Evolutionary conservation across 1,140 invertebrate species (phyloP).

Genomic region (Cryptotermes secundus): DNA sequence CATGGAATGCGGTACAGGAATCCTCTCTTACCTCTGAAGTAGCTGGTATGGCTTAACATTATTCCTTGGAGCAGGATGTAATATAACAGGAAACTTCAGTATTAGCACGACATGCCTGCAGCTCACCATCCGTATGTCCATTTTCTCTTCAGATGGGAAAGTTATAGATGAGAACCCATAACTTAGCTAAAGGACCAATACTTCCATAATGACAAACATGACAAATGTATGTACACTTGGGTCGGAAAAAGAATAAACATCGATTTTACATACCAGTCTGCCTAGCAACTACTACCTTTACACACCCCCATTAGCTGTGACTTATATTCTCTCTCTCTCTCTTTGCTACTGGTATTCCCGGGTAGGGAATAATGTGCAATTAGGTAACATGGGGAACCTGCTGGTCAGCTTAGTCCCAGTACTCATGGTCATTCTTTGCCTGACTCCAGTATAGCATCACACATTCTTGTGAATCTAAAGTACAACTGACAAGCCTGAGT

Average conservation of each 20-base stretch:
- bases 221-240: too few relatives aligned
- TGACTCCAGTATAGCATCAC: neutral
- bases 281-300: too few relatives aligned
- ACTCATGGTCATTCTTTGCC: too few relatives aligned
- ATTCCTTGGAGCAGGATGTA: neutral
- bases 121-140: neutral
- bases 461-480: neutral
- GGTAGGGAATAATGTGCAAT: too few relatives aligned
- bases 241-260: too few relatives aligned
- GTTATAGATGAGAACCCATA: neutral
- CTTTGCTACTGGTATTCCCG: too few relatives aligned
- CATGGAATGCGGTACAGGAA: conserved; percentile 26
- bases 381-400: too few relatives aligned
- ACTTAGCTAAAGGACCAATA: neutral
- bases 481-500: neutral
- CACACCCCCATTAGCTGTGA: too few relatives aligned
- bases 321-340: too few relatives aligned
- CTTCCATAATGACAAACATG: conserved; percentile 7
- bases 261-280: too few relatives aligned
- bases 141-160: neutral
- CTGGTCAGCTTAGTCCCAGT: too few relatives aligned
- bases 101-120: neutral
- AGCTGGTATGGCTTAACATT: conserved; percentile 5
- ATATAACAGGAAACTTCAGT: neutral
- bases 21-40: conserved; percentile 27